Evolutionary conservation across 2,888 invertebrate species (phyloP).

Genomic region (Anticlea derivata): DNA sequence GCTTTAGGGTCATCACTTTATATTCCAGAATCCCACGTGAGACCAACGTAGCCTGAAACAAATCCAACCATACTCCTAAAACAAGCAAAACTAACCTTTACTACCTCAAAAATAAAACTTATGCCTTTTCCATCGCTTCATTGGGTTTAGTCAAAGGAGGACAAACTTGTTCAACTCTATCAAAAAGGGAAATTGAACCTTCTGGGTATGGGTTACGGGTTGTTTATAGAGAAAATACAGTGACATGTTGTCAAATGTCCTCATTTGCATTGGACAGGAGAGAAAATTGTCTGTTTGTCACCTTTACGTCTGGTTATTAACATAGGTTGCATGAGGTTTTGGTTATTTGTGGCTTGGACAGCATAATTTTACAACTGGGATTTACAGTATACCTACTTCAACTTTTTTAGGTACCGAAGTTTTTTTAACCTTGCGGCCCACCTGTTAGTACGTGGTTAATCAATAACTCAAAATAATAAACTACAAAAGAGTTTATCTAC

Average conservation of each 20-base stretch:
- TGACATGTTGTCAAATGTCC: slow-evolving; percentile 51
- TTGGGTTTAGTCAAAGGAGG: slow-evolving; percentile 5
- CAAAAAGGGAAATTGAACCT: slow-evolving; percentile 27
- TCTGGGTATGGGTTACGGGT: slow-evolving; percentile 25
- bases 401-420: no score
- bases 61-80: not conserved
- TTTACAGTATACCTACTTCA: not conserved
- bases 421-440: no score
- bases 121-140: slow-evolving; percentile 1
- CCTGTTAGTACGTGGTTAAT: no score
- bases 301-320: slow-evolving; percentile 51
- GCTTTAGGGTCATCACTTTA: slow-evolving; percentile 66
- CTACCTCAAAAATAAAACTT: slow-evolving; percentile 6
- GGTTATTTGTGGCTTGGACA: slow-evolving; percentile 15
- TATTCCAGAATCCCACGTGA: slow-evolving; percentile 63
- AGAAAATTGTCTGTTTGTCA: slow-evolving; percentile 67
- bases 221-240: slow-evolving; percentile 21
- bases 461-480: no score
- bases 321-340: slow-evolving; percentile 36
- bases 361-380: slow-evolving; percentile 26
- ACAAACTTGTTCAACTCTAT: slow-evolving; percentile 9
- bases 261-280: slow-evolving; percentile 70
- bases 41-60: slow-evolving; percentile 41
- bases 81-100: slow-evolving; percentile 28
- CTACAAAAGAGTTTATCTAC: no score